Conservation (phyloP, 2,888 invertebrate genomes). For the Microplitis manilae region DNA sequence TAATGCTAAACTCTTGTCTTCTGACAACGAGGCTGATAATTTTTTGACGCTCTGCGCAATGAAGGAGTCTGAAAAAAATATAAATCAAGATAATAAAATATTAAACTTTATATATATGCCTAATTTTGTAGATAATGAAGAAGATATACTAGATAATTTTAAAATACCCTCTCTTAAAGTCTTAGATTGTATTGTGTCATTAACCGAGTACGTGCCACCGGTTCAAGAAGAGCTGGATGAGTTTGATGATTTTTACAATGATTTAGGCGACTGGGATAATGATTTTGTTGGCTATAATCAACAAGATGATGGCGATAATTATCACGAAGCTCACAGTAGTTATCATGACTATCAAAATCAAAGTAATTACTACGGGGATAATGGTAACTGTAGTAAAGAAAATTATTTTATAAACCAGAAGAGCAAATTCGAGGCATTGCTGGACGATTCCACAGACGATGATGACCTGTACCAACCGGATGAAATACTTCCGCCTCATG, state of each 20-base stretch:
- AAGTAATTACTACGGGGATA: background rate
- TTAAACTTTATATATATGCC: conserved; percentile 51
- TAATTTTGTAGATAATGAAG: background rate
- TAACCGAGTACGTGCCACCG: conserved; percentile 39
- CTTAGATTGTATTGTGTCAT: conserved; percentile 52
- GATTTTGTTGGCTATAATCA: background rate
- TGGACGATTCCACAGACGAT: conserved; percentile 51
- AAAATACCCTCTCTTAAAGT: conserved; percentile 53
- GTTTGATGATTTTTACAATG: conserved; percentile 8
- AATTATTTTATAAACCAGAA: conserved; percentile 10
- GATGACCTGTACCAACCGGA: background rate
- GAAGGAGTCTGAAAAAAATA: conserved; percentile 58
- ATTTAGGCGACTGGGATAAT: background rate
- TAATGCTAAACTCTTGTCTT: conserved; percentile 61
- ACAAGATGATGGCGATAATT: background rate
- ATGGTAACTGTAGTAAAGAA: background rate
- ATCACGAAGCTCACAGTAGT: background rate
- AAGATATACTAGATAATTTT: conserved; percentile 52
- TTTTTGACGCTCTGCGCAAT: conserved; percentile 65
- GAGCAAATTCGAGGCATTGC: conserved; percentile 57
- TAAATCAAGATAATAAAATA: conserved; percentile 13
- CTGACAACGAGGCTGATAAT: conserved; percentile 61
- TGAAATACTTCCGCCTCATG: background rate
- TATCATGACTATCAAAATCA: background rate
- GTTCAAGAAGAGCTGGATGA: conserved; percentile 22